These are phyloP conservation scores for Rutilus rutilus DNA, from an alignment of 2,113 vertebrate species.

Conservation along the genomic window DNA sequence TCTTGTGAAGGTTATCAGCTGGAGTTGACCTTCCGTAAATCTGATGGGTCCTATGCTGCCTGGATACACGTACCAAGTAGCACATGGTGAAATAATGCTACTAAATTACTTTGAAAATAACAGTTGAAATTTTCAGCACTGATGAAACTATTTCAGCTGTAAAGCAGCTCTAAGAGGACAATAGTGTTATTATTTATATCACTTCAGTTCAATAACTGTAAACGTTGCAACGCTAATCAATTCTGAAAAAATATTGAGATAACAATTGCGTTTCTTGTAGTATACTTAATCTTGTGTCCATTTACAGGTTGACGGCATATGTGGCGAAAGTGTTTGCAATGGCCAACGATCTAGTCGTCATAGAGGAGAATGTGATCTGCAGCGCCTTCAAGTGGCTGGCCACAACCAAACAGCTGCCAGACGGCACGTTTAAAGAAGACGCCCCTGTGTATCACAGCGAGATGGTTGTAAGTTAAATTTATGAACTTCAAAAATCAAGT, in stretches of 20 bases:
- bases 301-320: slow-evolving; percentile 85
- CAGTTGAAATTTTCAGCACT: too few relatives aligned
- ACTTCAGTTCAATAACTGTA: too few relatives aligned
- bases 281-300: not conserved
- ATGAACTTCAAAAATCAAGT: not conserved
- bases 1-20: slow-evolving; percentile 51
- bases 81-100: slow-evolving; percentile 56
- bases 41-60: slow-evolving; percentile 66
- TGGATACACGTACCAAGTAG: slow-evolving; percentile 21
- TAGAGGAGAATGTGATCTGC: slow-evolving; percentile 77
- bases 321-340: slow-evolving; percentile 89
- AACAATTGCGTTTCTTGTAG: not conserved
- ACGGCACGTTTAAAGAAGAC: slow-evolving; percentile 82
- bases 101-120: too few relatives aligned
- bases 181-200: too few relatives aligned
- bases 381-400: slow-evolving; percentile 84
- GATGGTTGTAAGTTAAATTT: slow-evolving; percentile 77
- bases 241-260: too few relatives aligned
- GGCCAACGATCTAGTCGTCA: slow-evolving; percentile 68
- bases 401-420: slow-evolving; percentile 75
- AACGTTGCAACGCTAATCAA: too few relatives aligned
- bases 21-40: slow-evolving; percentile 57
- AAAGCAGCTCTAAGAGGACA: too few relatives aligned
- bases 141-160: too few relatives aligned
- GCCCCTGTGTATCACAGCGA: slow-evolving; percentile 62